phyloP scores from a whole-genome alignment of 2,888 invertebrate genomes.

The Drosophila atripex region DNA sequence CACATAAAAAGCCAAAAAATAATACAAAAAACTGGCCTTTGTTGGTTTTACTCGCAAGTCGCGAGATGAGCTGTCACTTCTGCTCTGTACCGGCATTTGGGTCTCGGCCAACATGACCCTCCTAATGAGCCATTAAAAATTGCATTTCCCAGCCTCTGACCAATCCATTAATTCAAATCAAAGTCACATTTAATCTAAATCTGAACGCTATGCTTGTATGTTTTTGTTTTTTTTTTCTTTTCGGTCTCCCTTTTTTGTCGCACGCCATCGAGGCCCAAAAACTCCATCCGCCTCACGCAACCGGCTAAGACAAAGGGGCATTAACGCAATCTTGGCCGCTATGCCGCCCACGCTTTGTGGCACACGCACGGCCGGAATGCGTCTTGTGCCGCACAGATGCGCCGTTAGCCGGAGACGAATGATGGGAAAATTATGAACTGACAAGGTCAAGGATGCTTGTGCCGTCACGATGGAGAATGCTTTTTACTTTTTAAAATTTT shows the following conservation, averaged over 20 bases:
- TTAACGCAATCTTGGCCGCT: slow-evolving; percentile 54
- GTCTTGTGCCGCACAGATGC: slow-evolving; percentile 22
- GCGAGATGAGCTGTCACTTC: slow-evolving; percentile 39
- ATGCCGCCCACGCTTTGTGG: slow-evolving; percentile 51
- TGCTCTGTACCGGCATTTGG: slow-evolving; percentile 53
- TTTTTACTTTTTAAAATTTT: slow-evolving; percentile 5
- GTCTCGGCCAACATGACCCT: slow-evolving; percentile 64
- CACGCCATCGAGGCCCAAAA: slow-evolving; percentile 23
- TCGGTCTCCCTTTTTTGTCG: slow-evolving; percentile 17
- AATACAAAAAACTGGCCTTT: slow-evolving; percentile 31
- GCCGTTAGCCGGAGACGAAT: slow-evolving; percentile 56
- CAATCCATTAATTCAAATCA: slow-evolving; percentile 61
- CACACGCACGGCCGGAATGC: slow-evolving; percentile 35
- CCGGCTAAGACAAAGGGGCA: slow-evolving; percentile 56
- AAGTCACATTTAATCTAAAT: slow-evolving; percentile 43
- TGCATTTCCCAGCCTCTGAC: slow-evolving; percentile 53
- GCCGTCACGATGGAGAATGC: slow-evolving; percentile 10
- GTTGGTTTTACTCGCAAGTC: slow-evolving; percentile 21
- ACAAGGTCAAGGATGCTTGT: slow-evolving; percentile 73
- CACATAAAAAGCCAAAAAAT: neutral
- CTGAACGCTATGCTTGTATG: slow-evolving; percentile 2
- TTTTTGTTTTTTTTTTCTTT: neutral
- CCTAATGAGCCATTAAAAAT: slow-evolving; percentile 55
- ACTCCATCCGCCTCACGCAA: slow-evolving; percentile 34
- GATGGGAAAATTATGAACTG: slow-evolving; percentile 57